Conservation (phyloP, 2,888 invertebrate genomes). For the Geophilus truncorum region DNA sequence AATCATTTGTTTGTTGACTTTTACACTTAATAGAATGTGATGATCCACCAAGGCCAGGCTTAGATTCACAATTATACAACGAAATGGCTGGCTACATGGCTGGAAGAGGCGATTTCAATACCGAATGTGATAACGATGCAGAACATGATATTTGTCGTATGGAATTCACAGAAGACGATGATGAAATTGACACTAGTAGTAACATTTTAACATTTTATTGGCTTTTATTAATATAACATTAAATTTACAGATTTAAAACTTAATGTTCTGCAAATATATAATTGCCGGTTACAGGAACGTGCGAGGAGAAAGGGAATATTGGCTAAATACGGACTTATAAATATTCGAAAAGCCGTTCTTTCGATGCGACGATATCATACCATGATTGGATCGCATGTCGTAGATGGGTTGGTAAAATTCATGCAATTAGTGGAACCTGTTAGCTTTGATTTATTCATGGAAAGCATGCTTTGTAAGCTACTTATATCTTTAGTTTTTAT, state of each 20-base stretch:
- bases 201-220: no score
- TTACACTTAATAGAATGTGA: constrained; percentile 49
- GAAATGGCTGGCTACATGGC: constrained; percentile 71
- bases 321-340: constrained; percentile 71
- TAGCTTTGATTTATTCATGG: constrained; percentile 70
- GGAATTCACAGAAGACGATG: constrained; percentile 51
- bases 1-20: no score
- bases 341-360: constrained; percentile 62
- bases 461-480: constrained; percentile 63
- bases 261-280: constrained; percentile 67
- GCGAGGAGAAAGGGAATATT: constrained; percentile 66
- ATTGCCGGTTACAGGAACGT: constrained; percentile 68
- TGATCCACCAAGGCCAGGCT: constrained; percentile 62
- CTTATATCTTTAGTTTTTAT: no score
- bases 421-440: constrained; percentile 69
- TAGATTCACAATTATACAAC: constrained; percentile 43
- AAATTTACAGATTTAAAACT: constrained; percentile 63
- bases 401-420: constrained; percentile 62
- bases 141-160: constrained; percentile 61
- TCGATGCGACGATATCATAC: constrained; percentile 66
- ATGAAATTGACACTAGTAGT: constrained; percentile 42
- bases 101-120: constrained; percentile 77
- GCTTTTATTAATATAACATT: no score
- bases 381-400: constrained; percentile 50
- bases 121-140: constrained; percentile 75